Conservation (phyloP, 1,140 invertebrate genomes). For the Scaptomyza montana region DNA sequence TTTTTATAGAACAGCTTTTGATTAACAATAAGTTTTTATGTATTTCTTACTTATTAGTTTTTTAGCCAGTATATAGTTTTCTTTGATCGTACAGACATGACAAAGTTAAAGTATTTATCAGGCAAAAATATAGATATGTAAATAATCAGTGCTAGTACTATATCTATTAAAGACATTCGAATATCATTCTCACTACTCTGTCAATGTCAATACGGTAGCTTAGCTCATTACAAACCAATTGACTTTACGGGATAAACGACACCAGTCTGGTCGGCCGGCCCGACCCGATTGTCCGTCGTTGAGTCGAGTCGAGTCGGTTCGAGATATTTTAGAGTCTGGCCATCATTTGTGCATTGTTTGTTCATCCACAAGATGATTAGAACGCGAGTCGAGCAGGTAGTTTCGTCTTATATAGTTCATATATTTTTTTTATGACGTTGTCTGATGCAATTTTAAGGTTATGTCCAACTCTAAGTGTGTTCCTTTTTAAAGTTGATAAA, state of each 20-base stretch:
- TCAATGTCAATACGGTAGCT: conserved; percentile 35
- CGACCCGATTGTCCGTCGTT: conserved; percentile 9
- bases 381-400: conserved; percentile 59
- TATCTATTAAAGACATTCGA: too few relatives aligned
- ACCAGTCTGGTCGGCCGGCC: conserved; percentile 27
- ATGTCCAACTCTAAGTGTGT: conserved; percentile 1
- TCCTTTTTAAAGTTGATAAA: conserved; percentile 13
- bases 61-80: too few relatives aligned
- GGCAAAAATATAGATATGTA: too few relatives aligned
- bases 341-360: conserved; percentile 60
- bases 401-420: neutral
- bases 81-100: too few relatives aligned
- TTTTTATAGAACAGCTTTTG: too few relatives aligned
- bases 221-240: conserved; percentile 79
- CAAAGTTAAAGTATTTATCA: too few relatives aligned
- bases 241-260: conserved; percentile 67
- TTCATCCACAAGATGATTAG: conserved; percentile 36
- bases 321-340: conserved; percentile 30
- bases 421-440: conserved; percentile 29
- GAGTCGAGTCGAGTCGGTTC: neutral
- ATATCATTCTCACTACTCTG: neutral
- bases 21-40: too few relatives aligned
- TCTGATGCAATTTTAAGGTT: conserved; percentile 47
- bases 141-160: too few relatives aligned
- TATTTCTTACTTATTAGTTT: too few relatives aligned